Base-by-base conservation (phyloP, 1,140 invertebrate genomes). In the Orius insidiosus region DNA sequence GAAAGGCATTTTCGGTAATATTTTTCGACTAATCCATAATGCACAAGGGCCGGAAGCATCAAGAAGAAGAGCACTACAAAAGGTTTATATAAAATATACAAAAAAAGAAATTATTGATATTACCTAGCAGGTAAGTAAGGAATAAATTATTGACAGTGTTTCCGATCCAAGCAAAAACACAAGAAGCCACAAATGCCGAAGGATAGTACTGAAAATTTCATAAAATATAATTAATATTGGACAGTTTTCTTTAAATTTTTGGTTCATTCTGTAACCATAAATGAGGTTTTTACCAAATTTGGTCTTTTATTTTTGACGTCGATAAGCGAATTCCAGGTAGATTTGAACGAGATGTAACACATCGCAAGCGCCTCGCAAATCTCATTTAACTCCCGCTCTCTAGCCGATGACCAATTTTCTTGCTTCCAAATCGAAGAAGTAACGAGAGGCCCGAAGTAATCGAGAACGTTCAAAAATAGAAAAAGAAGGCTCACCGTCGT, bases 141-240 rank as follows among this genome's bases (percentile, higher is more conserved):
- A 88, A 72, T 35, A 86, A 61, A 61, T 89, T 90, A 59, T 87
- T 79, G 39, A 88, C 66, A 3, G 74, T 64, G 47, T 76, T 78
- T 16, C 85, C 83, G 58, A 90, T 65, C 79, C 80, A 89, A 18
- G 80, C 78, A 46, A 82, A 58, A 14, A 71, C 52, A 32, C 73
- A 55, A 33, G 88, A 62, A 35, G 66, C 64, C 34, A 69, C 55
- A 52, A 81, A 75, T 5, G 81, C 71, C 35, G 74, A 65, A 36
- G 75, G 61, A 54, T 83, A 85, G 59, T 83, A 88, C 84, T 89
- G 68, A 60, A 75, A 67, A n/a, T n/a, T n/a, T n/a, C n/a, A n/a
- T n/a, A 3, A 36, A 36, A 36, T 3, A 36, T 36, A 3, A 36
- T 36, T 36, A 14, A 36, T 3, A 14, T n/a, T 36, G 14, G 35